Percentiles rank a stretch among this genome's conserved stretches.
Evolutionary conservation across 2,113 vertebrate species (phyloP).

Genomic region (Hoplias malabaricus): DNA sequence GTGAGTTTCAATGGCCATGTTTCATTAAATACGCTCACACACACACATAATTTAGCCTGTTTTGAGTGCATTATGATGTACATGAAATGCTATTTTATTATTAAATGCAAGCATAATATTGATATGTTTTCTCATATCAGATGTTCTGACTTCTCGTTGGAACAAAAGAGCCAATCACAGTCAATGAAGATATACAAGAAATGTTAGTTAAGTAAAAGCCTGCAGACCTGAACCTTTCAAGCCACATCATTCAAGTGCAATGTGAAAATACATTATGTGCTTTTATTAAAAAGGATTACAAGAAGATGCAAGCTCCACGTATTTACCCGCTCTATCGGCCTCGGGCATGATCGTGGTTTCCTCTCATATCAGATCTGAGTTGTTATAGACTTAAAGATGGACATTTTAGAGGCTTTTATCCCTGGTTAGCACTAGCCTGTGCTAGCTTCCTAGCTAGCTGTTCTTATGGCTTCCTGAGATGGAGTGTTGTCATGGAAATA

Average conservation of each 20-base stretch:
- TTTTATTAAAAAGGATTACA: slow-evolving; percentile 34
- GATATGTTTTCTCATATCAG: not conserved
- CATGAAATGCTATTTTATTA: not conserved
- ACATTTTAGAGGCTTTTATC: slow-evolving; percentile 26
- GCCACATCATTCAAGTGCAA: slow-evolving; percentile 25
- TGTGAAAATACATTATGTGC: slow-evolving; percentile 44
- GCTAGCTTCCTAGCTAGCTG: not conserved
- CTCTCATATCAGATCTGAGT: not conserved
- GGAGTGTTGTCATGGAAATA: slow-evolving; percentile 60
- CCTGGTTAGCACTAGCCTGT: not conserved
- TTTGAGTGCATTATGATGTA: not conserved
- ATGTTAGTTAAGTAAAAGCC: slow-evolving; percentile 17
- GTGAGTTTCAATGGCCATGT: slow-evolving; percentile 65
- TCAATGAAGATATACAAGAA: not conserved
- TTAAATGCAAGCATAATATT: not conserved
- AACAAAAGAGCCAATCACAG: not conserved
- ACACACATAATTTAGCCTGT: not conserved
- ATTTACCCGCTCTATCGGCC: not conserved
- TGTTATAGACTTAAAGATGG: not conserved
- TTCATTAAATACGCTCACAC: slow-evolving; percentile 20
- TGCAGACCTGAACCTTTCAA: slow-evolving; percentile 9
- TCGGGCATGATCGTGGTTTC: not conserved
- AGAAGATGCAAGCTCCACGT: slow-evolving; percentile 30
- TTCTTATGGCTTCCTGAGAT: slow-evolving; percentile 38
- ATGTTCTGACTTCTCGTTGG: not conserved